A percentile compares a stretch with the other conserved stretches of the same genome.
phyloP scores from a whole-genome alignment of 2,888 invertebrate genomes.

The Alviniconcha strummeri region DNA sequence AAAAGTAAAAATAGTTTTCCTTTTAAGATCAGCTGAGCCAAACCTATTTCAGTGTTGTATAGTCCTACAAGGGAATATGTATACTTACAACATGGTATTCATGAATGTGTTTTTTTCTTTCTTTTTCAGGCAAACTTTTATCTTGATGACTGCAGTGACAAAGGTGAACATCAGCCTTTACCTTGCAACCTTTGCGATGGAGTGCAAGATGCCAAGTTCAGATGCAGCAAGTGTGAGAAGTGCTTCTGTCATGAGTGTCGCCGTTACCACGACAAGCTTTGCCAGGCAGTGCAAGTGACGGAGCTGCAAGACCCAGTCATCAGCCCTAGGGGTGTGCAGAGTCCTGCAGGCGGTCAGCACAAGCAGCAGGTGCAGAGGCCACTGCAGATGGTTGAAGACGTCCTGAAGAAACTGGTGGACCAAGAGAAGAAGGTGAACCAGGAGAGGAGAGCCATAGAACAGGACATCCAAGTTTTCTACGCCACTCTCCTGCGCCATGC shows the following conservation, averaged over 20 bases:
- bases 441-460: constrained; percentile 13
- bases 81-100: too few species aligned
- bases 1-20: too few species aligned
- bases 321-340: not conserved
- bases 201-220: not conserved
- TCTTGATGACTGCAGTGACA: not conserved
- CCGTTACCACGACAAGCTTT: not conserved
- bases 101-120: too few species aligned
- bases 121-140: constrained; percentile 1
- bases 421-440: constrained; percentile 1
- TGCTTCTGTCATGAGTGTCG: constrained; percentile 1
- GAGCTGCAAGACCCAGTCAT: not conserved
- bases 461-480: not conserved
- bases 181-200: constrained; percentile 9
- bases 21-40: too few species aligned
- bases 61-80: too few species aligned
- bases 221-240: not conserved
- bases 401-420: not conserved
- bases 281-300: not conserved
- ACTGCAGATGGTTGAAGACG: not conserved
- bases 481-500: not conserved
- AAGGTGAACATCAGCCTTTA: not conserved
- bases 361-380: not conserved
- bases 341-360: too few species aligned
- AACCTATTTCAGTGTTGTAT: too few species aligned